A percentile compares a stretch with the other conserved stretches of the same genome.
Conservation (phyloP, 1,140 invertebrate genomes). For the Heliconius hewitsoni region DNA sequence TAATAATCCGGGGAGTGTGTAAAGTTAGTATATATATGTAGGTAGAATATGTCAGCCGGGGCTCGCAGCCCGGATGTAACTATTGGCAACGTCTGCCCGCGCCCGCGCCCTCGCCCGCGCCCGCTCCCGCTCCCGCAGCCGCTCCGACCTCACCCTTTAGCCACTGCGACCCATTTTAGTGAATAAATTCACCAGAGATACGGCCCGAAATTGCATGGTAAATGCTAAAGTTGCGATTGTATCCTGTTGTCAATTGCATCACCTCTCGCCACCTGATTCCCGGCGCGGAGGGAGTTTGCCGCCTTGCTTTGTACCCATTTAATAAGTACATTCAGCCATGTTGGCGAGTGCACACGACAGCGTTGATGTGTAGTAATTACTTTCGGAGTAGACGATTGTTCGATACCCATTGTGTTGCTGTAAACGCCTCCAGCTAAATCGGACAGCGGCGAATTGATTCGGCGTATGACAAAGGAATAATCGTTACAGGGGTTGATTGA, state of each 20-base stretch:
- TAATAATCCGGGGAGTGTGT: constrained; percentile 53
- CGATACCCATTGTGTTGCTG: constrained; percentile 45
- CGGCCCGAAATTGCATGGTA: constrained; percentile 47
- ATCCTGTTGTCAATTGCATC: constrained; percentile 62
- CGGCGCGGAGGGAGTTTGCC: constrained; percentile 52
- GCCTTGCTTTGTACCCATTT: constrained; percentile 63
- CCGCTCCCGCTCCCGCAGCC: constrained; percentile 31
- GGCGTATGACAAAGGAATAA: constrained; percentile 36
- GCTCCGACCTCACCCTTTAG: constrained; percentile 30
- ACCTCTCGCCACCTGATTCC: constrained; percentile 67
- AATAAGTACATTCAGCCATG: constrained; percentile 58
- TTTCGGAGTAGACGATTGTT: constrained; percentile 53
- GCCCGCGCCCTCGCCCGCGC: constrained; percentile 34
- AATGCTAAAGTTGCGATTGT: constrained; percentile 47
- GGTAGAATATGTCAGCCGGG: constrained; percentile 53
- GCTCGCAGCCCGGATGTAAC: constrained; percentile 63
- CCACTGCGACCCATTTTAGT: constrained; percentile 45
- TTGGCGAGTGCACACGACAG: constrained; percentile 61
- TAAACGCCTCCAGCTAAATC: constrained; percentile 46
- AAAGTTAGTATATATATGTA: constrained; percentile 47
- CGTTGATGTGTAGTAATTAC: constrained; percentile 66
- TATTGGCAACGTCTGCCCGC: constrained; percentile 64
- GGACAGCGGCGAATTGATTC: constrained; percentile 43
- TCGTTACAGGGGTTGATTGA: constrained; percentile 34
- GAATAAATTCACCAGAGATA: constrained; percentile 48